These are phyloP conservation scores for Trissolcus brochymenae DNA, from an alignment of 2,888 invertebrate genomes.

Conservation along the genomic window DNA sequence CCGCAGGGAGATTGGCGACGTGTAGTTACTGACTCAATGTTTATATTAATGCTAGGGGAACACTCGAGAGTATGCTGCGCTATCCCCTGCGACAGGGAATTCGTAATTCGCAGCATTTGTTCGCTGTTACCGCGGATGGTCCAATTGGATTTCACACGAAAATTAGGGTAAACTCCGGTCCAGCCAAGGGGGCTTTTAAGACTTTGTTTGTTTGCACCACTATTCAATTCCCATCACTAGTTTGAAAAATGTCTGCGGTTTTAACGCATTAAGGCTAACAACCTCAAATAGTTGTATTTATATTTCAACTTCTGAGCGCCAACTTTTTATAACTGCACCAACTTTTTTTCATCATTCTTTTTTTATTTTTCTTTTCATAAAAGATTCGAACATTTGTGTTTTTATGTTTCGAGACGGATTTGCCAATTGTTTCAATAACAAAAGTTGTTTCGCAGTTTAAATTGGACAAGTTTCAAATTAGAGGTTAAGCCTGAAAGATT, in stretches of 20 bases:
- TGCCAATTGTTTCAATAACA: no score
- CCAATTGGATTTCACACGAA: constrained; percentile 66
- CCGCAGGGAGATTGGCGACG: constrained; percentile 57
- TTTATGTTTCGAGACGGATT: not conserved
- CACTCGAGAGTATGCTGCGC: constrained; percentile 46
- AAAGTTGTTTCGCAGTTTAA: not conserved
- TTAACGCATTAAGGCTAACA: constrained; percentile 30
- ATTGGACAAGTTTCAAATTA: not conserved
- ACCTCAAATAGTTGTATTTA: not conserved
- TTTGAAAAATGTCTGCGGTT: constrained; percentile 43
- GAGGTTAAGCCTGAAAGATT: no score
- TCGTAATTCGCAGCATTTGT: constrained; percentile 71
- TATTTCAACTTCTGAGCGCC: constrained; percentile 5
- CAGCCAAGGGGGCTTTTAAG: constrained; percentile 54
- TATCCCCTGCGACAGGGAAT: constrained; percentile 61
- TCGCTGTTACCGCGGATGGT: constrained; percentile 63
- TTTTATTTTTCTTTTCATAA: not conserved
- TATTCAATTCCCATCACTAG: constrained; percentile 55
- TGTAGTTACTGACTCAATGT: constrained; percentile 62
- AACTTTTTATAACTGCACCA: not conserved
- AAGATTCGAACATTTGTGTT: not conserved
- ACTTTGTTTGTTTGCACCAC: constrained; percentile 58
- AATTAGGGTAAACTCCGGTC: constrained; percentile 65
- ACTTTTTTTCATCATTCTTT: not conserved
- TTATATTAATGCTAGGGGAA: constrained; percentile 63